A percentile compares a stretch with the other conserved stretches of the same genome.
These are phyloP conservation scores for Lepidocyrtoides sp. DNA, from an alignment of 2,888 invertebrate genomes.

Conservation along the genomic window DNA sequence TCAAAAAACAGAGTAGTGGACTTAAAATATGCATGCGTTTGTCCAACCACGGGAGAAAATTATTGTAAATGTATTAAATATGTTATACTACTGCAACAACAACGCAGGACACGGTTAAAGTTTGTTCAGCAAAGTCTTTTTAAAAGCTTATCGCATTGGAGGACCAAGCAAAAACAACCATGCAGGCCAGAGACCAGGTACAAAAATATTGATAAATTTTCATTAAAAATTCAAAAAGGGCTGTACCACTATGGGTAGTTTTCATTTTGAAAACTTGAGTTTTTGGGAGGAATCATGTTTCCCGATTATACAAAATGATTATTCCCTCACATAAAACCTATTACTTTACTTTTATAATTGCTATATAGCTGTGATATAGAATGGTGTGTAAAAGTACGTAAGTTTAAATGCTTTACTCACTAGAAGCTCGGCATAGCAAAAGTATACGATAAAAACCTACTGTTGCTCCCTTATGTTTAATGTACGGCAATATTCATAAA, in stretches of 20 bases:
- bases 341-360: slow-evolving; percentile 49
- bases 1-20: background rate
- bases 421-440: background rate
- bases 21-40: slow-evolving; percentile 37
- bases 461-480: slow-evolving; percentile 71
- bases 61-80: background rate
- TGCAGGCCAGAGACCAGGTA: slow-evolving; percentile 53
- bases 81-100: background rate
- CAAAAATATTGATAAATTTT: slow-evolving; percentile 65
- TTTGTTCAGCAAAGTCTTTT: too few species aligned
- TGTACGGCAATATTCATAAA: slow-evolving; percentile 70
- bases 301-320: slow-evolving; percentile 68
- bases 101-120: background rate
- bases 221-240: slow-evolving; percentile 74
- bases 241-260: slow-evolving; percentile 61
- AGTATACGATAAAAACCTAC: slow-evolving; percentile 12
- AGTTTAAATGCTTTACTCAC: too few species aligned
- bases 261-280: slow-evolving; percentile 69
- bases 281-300: slow-evolving; percentile 70
- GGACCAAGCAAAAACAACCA: slow-evolving; percentile 69
- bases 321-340: slow-evolving; percentile 53
- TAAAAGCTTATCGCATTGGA: too few species aligned
- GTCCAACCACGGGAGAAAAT: background rate
- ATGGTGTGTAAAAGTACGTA: background rate
- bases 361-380: too few species aligned